phyloP scores from a whole-genome alignment of 2,888 invertebrate species.

The Oscheius onirici region DNA sequence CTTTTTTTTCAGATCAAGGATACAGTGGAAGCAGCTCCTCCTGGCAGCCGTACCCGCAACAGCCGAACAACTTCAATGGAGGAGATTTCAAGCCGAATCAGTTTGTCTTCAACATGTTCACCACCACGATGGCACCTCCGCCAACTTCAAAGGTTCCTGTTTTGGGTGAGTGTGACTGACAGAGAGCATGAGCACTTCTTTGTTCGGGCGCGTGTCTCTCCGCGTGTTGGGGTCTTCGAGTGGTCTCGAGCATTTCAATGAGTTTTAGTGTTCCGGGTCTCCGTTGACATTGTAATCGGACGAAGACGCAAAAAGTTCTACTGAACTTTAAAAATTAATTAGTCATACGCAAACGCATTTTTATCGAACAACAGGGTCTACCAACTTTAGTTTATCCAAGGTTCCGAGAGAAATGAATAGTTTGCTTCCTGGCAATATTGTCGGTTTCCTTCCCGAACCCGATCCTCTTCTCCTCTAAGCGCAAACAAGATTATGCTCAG shows the following conservation, averaged over 20 bases:
- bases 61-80: not conserved
- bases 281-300: not conserved
- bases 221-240: not conserved
- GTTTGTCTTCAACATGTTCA: constrained; percentile 33
- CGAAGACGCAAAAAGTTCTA: too few relatives aligned
- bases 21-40: constrained; percentile 7
- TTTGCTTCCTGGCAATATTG: too few relatives aligned
- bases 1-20: constrained; percentile 3
- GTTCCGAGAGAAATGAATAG: too few relatives aligned
- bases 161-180: constrained; percentile 40
- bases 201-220: constrained; percentile 1
- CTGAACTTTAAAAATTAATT: too few relatives aligned
- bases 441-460: not conserved
- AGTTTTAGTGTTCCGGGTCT: not conserved
- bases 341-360: too few relatives aligned
- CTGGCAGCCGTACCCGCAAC: constrained; percentile 8
- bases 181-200: too few relatives aligned
- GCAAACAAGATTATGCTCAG: constrained; percentile 6
- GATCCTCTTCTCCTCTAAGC: not conserved
- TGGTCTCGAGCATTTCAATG: not conserved
- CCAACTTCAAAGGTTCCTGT: constrained; percentile 34
- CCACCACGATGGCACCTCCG: constrained; percentile 23
- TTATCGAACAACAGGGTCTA: too few relatives aligned
- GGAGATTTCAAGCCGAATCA: constrained; percentile 37
- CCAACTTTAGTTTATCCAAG: too few relatives aligned